phyloP scores from a whole-genome alignment of 2,888 invertebrate species.

The Pandemis corylana region DNA sequence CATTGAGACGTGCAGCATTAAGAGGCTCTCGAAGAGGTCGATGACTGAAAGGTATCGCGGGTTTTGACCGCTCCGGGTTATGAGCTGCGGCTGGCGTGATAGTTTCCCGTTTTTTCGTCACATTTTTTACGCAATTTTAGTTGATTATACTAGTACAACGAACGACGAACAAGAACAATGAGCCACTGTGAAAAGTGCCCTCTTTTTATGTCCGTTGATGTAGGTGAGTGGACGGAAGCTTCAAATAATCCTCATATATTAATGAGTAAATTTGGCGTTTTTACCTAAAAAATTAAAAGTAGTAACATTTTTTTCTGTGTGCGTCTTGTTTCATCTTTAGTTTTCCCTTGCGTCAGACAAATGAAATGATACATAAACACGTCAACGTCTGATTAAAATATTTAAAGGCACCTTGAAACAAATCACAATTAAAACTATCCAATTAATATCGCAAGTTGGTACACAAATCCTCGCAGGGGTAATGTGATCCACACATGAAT shows the following conservation, averaged over 20 bases:
- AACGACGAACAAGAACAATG: no score
- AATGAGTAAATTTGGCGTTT: no score
- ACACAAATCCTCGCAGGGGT: constrained; percentile 6
- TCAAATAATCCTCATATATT: no score
- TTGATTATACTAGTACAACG: not conserved
- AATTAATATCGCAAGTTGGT: constrained; percentile 5
- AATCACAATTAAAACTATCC: constrained; percentile 11
- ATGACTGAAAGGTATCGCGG: constrained; percentile 48
- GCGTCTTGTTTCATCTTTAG: no score
- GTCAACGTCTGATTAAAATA: no score
- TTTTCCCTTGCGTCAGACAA: no score
- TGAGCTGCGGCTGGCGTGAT: not conserved
- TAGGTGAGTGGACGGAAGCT: no score
- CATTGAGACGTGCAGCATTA: constrained; percentile 56
- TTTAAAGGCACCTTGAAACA: not conserved
- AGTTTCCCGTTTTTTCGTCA: not conserved
- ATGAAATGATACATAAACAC: no score
- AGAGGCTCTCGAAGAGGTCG: constrained; percentile 50
- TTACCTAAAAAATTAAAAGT: no score
- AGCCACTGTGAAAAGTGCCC: no score
- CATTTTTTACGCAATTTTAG: not conserved
- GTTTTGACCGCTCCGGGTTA: constrained; percentile 28
- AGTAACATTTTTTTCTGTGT: no score
- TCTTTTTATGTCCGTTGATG: no score
- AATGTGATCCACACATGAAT: constrained; percentile 40